Base-by-base conservation (phyloP, 1,140 invertebrate species). In the Lineus longissimus region DNA sequence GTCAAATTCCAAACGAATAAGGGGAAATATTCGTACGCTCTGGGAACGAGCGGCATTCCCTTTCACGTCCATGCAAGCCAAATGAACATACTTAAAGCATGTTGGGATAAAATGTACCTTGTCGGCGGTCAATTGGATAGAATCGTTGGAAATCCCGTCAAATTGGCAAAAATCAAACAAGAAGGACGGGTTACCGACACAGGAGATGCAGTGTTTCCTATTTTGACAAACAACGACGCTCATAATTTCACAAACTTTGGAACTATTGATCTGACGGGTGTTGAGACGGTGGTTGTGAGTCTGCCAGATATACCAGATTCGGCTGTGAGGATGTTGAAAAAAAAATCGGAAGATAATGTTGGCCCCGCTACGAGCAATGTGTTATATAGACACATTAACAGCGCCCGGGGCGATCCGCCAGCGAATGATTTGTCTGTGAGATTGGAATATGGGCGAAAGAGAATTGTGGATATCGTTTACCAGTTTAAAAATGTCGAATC, bases 61-160 rank as follows among this genome's bases (percentile, higher is more conserved):
- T 51, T 23, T 51, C 47, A 51, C 47, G n/a, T n/a, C 4, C 6
- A 51, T 27, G 25, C 6, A 23, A 4, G n/a, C 4, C 47, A 51
- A n/a, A 4, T 7, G 19, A n/a, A 51, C 47, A 27, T 4, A 7
- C n/a, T 51, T 4, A 51, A 51, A n/a, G 6, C 47, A n/a, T 51
- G 47, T 51, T 51, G 47, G 47, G 47, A 51, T 51, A 51, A 51
- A 51, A 23, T 51, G 47, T 51, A 51, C 25, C n/a, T 51, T 4
- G 47, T 51, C 47, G 47, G 47, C 4, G 47, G 47, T 51, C 47
- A 51, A n/a, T 51, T 51, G 47, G 47, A 51, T 51, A 51, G 47
- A 51, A 4, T 51, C 6, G 47, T 51, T 6, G 47, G 47, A 51
- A 51, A 51, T n/a, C 6, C 47, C 9, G 9, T 27, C 6, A n/a